phyloP scores from a whole-genome alignment of 2,888 invertebrate species.

The Drosophila kuntzei region DNA sequence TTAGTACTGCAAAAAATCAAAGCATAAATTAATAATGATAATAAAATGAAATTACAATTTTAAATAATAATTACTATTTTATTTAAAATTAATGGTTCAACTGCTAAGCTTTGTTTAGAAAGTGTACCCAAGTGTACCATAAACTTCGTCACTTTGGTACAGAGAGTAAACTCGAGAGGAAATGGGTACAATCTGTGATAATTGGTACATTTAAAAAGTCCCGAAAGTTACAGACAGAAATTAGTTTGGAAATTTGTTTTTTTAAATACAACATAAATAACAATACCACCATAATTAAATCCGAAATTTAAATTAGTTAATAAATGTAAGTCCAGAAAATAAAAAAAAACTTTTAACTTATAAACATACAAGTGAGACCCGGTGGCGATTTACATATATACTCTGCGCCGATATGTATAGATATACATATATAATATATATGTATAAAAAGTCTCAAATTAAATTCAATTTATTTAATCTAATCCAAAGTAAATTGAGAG shows the following conservation, averaged over 20 bases:
- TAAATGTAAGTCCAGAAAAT: too few species aligned
- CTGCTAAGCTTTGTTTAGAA: background rate
- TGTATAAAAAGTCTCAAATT: background rate
- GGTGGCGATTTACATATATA: too few species aligned
- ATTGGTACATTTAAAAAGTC: background rate
- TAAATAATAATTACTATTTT: background rate
- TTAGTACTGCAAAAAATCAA: slow-evolving; percentile 36
- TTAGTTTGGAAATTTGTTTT: background rate
- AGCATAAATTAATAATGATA: background rate
- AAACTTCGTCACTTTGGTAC: background rate
- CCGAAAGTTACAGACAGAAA: background rate
- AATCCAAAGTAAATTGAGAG: background rate
- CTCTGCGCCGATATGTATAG: too few species aligned
- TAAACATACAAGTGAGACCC: too few species aligned
- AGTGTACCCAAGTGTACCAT: background rate
- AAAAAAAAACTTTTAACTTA: too few species aligned
- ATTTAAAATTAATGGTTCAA: background rate
- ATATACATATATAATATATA: background rate
- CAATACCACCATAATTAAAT: too few species aligned
- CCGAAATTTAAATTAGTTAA: too few species aligned
- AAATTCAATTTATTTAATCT: background rate
- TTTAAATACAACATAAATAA: background rate
- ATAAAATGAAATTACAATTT: background rate
- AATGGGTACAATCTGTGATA: background rate
- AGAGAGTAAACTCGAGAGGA: background rate